Evolutionary conservation across 2,113 vertebrate species (phyloP).

Genomic region (Psittacus erithacus): DNA sequence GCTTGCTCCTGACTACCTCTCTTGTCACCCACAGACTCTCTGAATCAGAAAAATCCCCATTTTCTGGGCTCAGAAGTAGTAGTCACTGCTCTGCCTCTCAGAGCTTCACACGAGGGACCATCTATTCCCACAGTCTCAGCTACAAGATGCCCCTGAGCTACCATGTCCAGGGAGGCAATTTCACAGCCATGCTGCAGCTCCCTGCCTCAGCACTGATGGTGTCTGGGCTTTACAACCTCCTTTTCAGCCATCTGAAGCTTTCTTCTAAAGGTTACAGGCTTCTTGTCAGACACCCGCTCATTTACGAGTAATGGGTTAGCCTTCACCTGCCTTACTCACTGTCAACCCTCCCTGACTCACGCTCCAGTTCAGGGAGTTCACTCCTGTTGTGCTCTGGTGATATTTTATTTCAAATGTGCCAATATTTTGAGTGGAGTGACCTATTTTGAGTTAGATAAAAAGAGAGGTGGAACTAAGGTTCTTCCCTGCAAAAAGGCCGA

Average conservation of each 20-base stretch:
- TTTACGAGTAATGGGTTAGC: background rate
- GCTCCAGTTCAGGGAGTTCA: background rate
- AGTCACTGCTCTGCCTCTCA: background rate
- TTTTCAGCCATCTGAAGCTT: background rate
- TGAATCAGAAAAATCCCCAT: background rate
- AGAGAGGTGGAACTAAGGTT: background rate
- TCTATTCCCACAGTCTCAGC: accelerated
- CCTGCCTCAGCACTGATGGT: background rate
- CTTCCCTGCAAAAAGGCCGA: background rate
- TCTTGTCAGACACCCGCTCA: background rate
- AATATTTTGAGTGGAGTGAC: background rate
- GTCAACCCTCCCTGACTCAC: background rate
- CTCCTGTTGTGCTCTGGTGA: background rate
- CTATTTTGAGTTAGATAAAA: background rate
- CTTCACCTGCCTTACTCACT: background rate
- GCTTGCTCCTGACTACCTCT: background rate
- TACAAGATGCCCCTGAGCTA: background rate
- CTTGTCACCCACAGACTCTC: background rate
- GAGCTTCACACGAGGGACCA: accelerated
- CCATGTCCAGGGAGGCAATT: background rate
- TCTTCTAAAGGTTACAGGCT: background rate
- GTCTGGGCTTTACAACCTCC: background rate
- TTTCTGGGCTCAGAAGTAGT: background rate
- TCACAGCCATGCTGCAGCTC: background rate
- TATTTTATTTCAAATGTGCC: background rate